Evolutionary conservation across 1,140 invertebrate species (phyloP).

Genomic region (Atta cephalotes): DNA sequence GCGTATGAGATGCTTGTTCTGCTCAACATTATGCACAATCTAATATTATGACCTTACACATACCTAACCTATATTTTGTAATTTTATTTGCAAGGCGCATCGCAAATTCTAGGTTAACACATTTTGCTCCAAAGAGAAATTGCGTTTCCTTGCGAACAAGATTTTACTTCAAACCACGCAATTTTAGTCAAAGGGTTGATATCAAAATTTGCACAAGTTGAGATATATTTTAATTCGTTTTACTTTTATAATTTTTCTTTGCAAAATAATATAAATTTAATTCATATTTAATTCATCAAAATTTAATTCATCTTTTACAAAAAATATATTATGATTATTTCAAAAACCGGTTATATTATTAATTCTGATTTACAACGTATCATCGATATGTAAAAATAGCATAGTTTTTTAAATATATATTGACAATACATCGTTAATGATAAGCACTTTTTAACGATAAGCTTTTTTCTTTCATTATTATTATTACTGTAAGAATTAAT

Average conservation of each 20-base stretch:
- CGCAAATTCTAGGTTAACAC: constrained; percentile 35
- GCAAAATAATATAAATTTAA: constrained; percentile 1
- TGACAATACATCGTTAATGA: not conserved
- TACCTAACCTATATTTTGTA: not conserved
- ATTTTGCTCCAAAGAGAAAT: constrained; percentile 17
- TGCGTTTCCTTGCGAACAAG: not conserved
- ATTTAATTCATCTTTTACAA: not conserved
- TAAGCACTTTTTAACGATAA: not conserved
- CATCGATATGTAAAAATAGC: not conserved
- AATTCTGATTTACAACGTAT: not conserved
- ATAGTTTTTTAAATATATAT: not conserved
- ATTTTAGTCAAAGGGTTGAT: constrained; percentile 2
- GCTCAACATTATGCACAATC: constrained; percentile 1
- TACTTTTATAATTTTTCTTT: not conserved
- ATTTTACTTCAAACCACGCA: not conserved
- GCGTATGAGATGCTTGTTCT: constrained; percentile 2
- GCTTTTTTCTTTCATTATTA: not conserved
- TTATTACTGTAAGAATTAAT: not conserved
- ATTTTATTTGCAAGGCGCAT: constrained; percentile 28
- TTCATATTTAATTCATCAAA: not conserved
- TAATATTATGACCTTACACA: constrained; percentile 28
- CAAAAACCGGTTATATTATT: not conserved
- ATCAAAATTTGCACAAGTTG: not conserved
- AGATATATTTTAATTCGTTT: not conserved
- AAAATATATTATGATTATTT: not conserved